Conservation (phyloP, 2,113 vertebrate species). For the Indri indri region DNA sequence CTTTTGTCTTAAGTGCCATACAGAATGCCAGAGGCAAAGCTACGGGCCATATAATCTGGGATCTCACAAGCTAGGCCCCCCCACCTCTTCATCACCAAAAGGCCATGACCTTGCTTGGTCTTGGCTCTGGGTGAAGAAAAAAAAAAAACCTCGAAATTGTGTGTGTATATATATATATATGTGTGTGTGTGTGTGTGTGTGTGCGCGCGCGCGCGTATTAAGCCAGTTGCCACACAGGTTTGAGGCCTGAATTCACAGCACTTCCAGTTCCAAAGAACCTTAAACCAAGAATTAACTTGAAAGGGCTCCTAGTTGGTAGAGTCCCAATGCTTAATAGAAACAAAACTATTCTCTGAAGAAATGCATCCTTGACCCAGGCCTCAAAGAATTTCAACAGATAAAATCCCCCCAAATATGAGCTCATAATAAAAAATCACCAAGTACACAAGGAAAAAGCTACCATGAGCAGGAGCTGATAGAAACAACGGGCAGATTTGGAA, state of each 20-base stretch:
- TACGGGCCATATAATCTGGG: neutral
- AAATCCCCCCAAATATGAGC: neutral
- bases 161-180: too few species aligned
- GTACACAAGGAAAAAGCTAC: neutral
- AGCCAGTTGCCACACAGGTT: neutral
- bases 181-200: too few species aligned
- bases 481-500: neutral
- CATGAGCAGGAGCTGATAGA: neutral
- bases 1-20: neutral
- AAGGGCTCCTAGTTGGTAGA: neutral
- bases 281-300: neutral
- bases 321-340: neutral
- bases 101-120: neutral
- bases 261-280: neutral
- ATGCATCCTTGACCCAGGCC: neutral
- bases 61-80: neutral
- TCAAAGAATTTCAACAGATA: neutral
- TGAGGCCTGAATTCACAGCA: neutral
- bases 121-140: neutral
- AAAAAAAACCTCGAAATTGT: neutral
- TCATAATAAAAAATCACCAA: neutral
- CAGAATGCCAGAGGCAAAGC: neutral
- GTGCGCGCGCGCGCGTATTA: too few species aligned
- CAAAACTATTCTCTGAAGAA: neutral
- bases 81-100: neutral